A percentile compares a stretch with the other conserved stretches of the same genome.
These are phyloP conservation scores for Euschistus heros DNA, from an alignment of 1,140 invertebrate species.

Conservation along the genomic window DNA sequence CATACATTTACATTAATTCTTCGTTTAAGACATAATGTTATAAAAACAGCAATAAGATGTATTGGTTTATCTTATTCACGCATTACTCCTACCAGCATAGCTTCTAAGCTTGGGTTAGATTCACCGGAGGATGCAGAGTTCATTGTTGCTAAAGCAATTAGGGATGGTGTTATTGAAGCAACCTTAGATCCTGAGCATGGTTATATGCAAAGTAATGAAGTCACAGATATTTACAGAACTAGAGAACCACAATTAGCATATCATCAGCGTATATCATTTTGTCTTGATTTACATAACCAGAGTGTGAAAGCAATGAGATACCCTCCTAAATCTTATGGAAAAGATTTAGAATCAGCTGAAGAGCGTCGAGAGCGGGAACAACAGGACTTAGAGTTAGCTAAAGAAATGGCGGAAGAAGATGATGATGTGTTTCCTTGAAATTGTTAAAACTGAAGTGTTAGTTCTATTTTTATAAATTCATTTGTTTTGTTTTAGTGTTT, in stretches of 20 bases:
- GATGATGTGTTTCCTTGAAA: slow-evolving; percentile 74
- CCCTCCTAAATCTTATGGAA: slow-evolving; percentile 96
- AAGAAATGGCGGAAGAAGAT: slow-evolving; percentile 98
- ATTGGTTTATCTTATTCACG: slow-evolving; percentile 94
- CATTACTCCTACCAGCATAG: slow-evolving; percentile 91
- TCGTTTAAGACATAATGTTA: slow-evolving; percentile 93
- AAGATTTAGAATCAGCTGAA: slow-evolving; percentile 95
- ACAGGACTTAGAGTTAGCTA: slow-evolving; percentile 93
- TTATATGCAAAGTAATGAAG: slow-evolving; percentile 95
- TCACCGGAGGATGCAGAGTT: slow-evolving; percentile 97
- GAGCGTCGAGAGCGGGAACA: slow-evolving; percentile 91
- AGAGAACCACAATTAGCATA: slow-evolving; percentile 93
- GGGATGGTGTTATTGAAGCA: slow-evolving; percentile 97
- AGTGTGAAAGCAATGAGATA: slow-evolving; percentile 98
- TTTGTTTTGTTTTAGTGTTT: too few relatives aligned
- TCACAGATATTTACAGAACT: slow-evolving; percentile 93
- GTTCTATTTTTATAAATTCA: too few relatives aligned
- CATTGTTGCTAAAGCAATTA: slow-evolving; percentile 98
- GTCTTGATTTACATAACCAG: slow-evolving; percentile 94
- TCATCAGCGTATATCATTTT: slow-evolving; percentile 96
- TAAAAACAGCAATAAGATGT: slow-evolving; percentile 95
- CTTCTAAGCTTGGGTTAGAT: slow-evolving; percentile 83
- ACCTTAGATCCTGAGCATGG: slow-evolving; percentile 89
- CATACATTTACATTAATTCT: slow-evolving; percentile 92
- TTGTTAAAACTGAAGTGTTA: too few relatives aligned